Conservation (phyloP, 2,888 invertebrate genomes). For the Colostygia pectinataria region DNA sequence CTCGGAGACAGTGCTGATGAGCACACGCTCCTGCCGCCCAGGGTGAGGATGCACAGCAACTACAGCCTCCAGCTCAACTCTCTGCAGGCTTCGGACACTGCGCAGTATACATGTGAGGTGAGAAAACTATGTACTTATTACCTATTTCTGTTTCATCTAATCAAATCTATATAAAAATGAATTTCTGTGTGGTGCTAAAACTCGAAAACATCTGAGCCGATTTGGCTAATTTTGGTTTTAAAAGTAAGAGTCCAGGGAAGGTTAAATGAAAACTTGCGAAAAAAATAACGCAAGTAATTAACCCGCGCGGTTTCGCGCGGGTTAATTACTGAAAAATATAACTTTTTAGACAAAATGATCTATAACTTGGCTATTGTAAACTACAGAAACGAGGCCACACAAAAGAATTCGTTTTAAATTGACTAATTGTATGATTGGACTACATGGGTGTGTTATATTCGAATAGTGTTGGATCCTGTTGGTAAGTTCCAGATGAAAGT, state of each 20-base stretch:
- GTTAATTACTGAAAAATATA: too few species aligned
- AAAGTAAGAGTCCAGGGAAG: too few species aligned
- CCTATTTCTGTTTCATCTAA: too few species aligned
- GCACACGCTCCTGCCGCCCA: conserved; percentile 75
- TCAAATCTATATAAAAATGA: too few species aligned
- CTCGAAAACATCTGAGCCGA: too few species aligned
- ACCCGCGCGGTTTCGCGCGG: too few species aligned
- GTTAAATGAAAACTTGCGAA: too few species aligned
- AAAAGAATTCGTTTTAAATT: conserved; percentile 41
- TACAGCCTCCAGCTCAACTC: conserved; percentile 86
- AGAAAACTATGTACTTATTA: too few species aligned
- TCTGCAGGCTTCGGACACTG: conserved; percentile 83
- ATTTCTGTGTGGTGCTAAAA: too few species aligned
- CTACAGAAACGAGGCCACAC: conserved; percentile 27
- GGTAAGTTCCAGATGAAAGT: not conserved
- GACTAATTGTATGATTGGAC: conserved; percentile 39
- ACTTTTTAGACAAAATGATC: too few species aligned
- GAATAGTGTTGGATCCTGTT: conserved; percentile 12
- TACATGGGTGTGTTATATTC: conserved; percentile 1
- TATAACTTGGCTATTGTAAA: conserved; percentile 16
- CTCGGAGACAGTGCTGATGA: conserved; percentile 85
- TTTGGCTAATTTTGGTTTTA: too few species aligned
- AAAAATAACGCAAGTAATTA: too few species aligned
- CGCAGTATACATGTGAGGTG: conserved; percentile 87
- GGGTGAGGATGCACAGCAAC: conserved; percentile 86